phyloP scores from a whole-genome alignment of 1,140 invertebrate genomes.

The Ips nitidus region DNA sequence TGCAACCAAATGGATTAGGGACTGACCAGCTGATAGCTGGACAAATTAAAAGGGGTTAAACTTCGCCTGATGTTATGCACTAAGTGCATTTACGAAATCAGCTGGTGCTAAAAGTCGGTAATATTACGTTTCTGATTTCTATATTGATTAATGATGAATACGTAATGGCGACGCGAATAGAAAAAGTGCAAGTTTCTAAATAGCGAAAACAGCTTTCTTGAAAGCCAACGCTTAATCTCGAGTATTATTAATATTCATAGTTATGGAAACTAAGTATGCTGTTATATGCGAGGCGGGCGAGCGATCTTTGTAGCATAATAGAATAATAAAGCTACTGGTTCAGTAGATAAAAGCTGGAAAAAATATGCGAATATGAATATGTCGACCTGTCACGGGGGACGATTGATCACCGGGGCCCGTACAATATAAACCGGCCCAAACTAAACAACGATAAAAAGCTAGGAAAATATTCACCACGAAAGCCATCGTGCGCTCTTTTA shows the following conservation, averaged over 20 bases:
- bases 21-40: conserved; percentile 2
- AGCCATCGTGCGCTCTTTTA: conserved; percentile 17
- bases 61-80: neutral
- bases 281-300: conserved; percentile 25
- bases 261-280: conserved; percentile 23
- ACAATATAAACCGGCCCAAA: conserved; percentile 39
- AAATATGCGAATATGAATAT: conserved; percentile 47
- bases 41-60: conserved; percentile 5
- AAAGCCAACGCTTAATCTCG: neutral
- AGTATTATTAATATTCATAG: neutral
- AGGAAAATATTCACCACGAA: conserved; percentile 39
- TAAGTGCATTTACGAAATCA: neutral
- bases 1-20: too few relatives aligned
- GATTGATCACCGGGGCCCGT: conserved; percentile 41
- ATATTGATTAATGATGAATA: too few relatives aligned
- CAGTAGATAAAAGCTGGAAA: conserved; percentile 46
- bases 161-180: too few relatives aligned
- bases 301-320: conserved; percentile 38
- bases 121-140: too few relatives aligned
- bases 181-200: too few relatives aligned
- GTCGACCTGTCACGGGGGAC: conserved; percentile 39
- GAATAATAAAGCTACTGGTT: conserved; percentile 44
- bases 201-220: neutral
- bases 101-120: neutral
- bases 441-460: conserved; percentile 41